Base-by-base conservation (phyloP, 2,113 vertebrate genomes). In the Pongo pygmaeus region DNA sequence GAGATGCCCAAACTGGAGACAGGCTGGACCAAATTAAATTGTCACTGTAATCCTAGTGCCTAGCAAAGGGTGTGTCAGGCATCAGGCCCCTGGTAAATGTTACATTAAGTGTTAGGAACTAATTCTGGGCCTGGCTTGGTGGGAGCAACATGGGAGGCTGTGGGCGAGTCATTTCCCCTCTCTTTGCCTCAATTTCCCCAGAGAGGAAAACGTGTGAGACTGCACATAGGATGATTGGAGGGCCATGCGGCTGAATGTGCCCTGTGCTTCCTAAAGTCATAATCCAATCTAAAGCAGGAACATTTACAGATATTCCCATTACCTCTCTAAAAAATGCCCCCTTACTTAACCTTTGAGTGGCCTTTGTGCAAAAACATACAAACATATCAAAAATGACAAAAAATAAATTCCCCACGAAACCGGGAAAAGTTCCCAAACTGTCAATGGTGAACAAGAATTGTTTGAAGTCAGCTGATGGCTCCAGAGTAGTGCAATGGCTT, bases 71-170 rank as follows among this genome's bases (percentile, higher is more conserved):
- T 17, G 5, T 32, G 0, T 20, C 38, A 8, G 2, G 10, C 50
- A 52, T 14, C 0, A 16, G 40, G 13, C 4, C 46, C 11, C 78
- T n/a, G 1, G 32, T 12, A n/a, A 84, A 61, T 2, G 0, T 1
- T 30, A 1, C 30, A 5, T 4, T 14, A 16, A 50, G 72, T 46
- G 43, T 12, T 61, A 90, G 67, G 17, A 40, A 70, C 20, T 14
- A 57, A 40, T 6, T 38, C 25, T 50, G 55, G 40, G 27, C 11
- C n/a, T 79, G 72, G 32, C 38, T 78, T 16, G 30, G 35, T 5
- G 8, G 64, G 14, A 83, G 57, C 35, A 74, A 75, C 13, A 8
- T 2, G 17, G n/a, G 1, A 18, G 23, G 43, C 32, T 91, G 40
- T 20, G 38, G 30, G 3, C 2, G 25, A 79, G 43, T 89, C 50